Evolutionary conservation across 1,140 invertebrate species (phyloP), one percentile per base, ranked within the genome.

Genomic region (Zaprionus capensis): DNA sequence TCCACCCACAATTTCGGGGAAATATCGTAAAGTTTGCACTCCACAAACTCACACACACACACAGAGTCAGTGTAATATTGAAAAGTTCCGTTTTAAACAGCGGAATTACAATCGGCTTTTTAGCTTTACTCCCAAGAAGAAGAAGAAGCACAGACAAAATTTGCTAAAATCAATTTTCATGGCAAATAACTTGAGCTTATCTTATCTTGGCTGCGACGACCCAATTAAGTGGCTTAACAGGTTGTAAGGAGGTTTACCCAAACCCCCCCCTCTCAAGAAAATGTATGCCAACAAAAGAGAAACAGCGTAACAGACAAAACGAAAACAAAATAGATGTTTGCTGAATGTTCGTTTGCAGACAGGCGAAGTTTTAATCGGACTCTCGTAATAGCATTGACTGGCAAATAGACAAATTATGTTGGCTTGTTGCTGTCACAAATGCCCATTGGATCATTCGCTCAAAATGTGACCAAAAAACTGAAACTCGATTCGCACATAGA

Each of bases 331-430:
- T 49, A 49, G 15, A 15, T 63, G n/a, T 77, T 72, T 73, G 28
- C 9, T 56, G 31, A 62, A 74, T 73, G 31, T 31, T 31, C 9
- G 28, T 31, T 68, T 12, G 9, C 71, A 64, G 26, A 24, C 51
- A 58, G 62, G n/a, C 9, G 58, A 71, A 59, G 31, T 64, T 53
- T 64, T 53, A 6, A 44, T 36, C 65, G 57, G 28, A 51, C 38
- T 38, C 51, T 34, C 61, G 59, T 44, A 36, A 22, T 38, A 61
- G n/a, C 51, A 28, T 59, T 56, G 53, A 49, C 22, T 84, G 78
- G 73, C 66, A 38, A 66, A 80, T 72, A 79, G 78, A 88, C 78
- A 87, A 87, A 88, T 87, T 87, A 82, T 81, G 76, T 78, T 80
- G 74, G 83, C 66, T 51, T 51, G 34, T 71, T 76, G 78, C 76